These are phyloP conservation scores for Formica selysi DNA, from an alignment of 1,140 invertebrate genomes.

Conservation along the genomic window DNA sequence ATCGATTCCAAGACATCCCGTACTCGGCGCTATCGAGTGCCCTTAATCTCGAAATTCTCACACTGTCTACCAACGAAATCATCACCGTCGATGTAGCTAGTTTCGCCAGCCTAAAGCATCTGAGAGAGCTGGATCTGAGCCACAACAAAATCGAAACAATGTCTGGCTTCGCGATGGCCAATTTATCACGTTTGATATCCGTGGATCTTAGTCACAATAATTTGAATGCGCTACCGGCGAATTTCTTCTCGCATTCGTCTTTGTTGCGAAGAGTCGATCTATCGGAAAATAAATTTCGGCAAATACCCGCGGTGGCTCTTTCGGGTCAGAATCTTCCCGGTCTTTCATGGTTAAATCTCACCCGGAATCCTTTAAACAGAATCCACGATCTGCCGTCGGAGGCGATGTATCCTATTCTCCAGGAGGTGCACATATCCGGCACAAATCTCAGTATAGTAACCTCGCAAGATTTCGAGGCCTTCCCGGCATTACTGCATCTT, in stretches of 20 bases:
- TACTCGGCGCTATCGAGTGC: conserved; percentile 92
- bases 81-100: conserved; percentile 91
- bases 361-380: conserved; percentile 92
- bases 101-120: conserved; percentile 90
- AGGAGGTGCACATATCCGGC: conserved; percentile 93
- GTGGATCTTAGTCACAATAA: conserved; percentile 92
- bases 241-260: conserved; percentile 92
- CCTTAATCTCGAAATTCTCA: conserved; percentile 91
- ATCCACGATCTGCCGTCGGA: conserved; percentile 90
- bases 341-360: conserved; percentile 92
- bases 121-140: conserved; percentile 91
- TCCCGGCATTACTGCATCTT: conserved; percentile 92
- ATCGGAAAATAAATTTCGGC: conserved; percentile 92
- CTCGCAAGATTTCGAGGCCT: conserved; percentile 95
- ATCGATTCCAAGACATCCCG: conserved; percentile 91
- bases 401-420: conserved; percentile 90
- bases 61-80: conserved; percentile 91
- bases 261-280: conserved; percentile 92
- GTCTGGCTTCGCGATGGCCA: conserved; percentile 91
- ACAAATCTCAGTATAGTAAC: conserved; percentile 95
- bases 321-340: conserved; percentile 91
- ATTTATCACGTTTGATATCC: conserved; percentile 90
- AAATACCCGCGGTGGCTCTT: conserved; percentile 93
- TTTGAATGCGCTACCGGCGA: conserved; percentile 91
- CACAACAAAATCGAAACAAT: conserved; percentile 92